Percentiles rank a stretch among this genome's conserved stretches.
Evolutionary conservation across 2,888 invertebrate genomes (phyloP).

Genomic region (Macropis europaea): DNA sequence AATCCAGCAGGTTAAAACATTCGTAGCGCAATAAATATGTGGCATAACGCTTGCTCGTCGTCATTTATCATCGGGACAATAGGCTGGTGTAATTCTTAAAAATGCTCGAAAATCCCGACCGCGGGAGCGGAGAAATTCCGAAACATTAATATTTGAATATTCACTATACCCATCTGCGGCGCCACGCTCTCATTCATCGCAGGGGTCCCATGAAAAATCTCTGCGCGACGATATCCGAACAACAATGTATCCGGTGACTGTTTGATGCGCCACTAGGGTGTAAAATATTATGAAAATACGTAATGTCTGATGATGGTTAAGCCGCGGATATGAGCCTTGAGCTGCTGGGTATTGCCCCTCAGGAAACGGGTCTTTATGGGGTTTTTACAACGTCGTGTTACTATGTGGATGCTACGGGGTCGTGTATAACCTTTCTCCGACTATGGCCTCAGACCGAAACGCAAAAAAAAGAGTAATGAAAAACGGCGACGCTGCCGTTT

Average conservation of each 20-base stretch:
- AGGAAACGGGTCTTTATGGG: constrained; percentile 64
- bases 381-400: constrained; percentile 64
- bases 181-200: constrained; percentile 2
- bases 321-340: constrained; percentile 53
- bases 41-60: background rate
- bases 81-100: constrained; percentile 2
- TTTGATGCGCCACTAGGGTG: constrained; percentile 53
- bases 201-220: constrained; percentile 26
- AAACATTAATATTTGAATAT: background rate
- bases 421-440: constrained; percentile 48
- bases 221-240: constrained; percentile 38
- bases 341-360: constrained; percentile 43
- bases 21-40: background rate
- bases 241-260: constrained; percentile 44
- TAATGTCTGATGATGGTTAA: constrained; percentile 72
- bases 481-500: constrained; percentile 49
- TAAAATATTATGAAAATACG: constrained; percentile 74
- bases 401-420: constrained; percentile 35
- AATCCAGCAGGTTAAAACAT: background rate
- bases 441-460: constrained; percentile 17
- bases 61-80: background rate
- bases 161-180: background rate
- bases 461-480: constrained; percentile 54
- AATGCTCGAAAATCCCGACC: background rate
- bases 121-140: background rate